Percentiles rank a stretch among this genome's conserved stretches.
Conservation (phyloP, 2,113 vertebrate species). For the Hypanus sabinus region DNA sequence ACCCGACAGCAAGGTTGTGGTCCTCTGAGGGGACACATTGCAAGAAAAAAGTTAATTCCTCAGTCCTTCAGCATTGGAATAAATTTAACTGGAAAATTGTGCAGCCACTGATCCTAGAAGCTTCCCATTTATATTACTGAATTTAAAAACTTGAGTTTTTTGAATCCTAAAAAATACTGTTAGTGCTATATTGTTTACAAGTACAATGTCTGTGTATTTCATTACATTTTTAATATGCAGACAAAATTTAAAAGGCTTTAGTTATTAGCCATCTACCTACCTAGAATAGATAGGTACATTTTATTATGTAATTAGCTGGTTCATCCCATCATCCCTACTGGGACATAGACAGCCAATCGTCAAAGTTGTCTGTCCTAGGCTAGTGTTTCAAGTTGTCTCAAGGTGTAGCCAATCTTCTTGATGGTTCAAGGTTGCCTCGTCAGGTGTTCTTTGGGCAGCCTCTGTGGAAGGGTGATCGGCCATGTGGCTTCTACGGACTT, state of each 20-base stretch:
- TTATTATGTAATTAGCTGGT: background rate
- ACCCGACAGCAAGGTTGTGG: too few species aligned
- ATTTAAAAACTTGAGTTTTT: background rate
- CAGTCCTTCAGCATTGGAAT: too few species aligned
- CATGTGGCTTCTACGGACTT: too few species aligned
- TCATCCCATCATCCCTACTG: too few species aligned
- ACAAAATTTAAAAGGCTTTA: background rate
- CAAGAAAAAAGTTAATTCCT: background rate
- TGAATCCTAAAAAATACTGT: conserved; percentile 3
- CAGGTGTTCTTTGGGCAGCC: too few species aligned
- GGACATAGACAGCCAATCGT: too few species aligned
- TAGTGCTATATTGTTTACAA: background rate
- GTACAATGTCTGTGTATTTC: background rate
- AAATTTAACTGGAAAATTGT: background rate
- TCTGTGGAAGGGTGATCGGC: too few species aligned
- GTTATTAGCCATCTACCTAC: background rate
- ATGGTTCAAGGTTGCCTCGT: too few species aligned
- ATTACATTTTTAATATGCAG: background rate
- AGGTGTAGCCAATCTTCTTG: too few species aligned
- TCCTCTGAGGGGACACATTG: background rate
- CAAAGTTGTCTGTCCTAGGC: too few species aligned
- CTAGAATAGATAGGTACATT: background rate
- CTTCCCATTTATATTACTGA: background rate
- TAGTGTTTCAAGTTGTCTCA: too few species aligned
- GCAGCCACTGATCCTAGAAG: background rate